These are phyloP conservation scores for Drosophila demipolita DNA, from an alignment of 2,888 invertebrate species.

Conservation along the genomic window DNA sequence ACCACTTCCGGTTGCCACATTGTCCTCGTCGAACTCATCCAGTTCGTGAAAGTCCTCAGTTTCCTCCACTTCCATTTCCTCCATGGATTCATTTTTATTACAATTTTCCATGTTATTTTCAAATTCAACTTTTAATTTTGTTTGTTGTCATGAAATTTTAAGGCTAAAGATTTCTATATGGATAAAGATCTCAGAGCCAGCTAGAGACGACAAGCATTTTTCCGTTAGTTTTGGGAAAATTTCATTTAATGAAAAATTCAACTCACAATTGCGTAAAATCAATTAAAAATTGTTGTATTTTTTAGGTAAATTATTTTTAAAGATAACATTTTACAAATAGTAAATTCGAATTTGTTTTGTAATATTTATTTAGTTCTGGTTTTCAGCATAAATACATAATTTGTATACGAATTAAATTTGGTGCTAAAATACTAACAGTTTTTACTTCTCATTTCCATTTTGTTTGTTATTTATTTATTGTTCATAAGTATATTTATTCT, in stretches of 20 bases:
- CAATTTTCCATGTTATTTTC: slow-evolving; percentile 28
- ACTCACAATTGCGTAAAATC: background rate
- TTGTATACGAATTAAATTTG: slow-evolving; percentile 73
- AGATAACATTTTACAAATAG: background rate
- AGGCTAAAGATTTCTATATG: background rate
- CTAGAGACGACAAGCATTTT: background rate
- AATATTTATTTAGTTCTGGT: slow-evolving; percentile 48
- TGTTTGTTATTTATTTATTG: slow-evolving; percentile 38
- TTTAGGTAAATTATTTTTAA: background rate
- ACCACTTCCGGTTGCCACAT: slow-evolving; percentile 87
- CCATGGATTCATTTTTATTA: slow-evolving; percentile 42
- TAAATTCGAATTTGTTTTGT: slow-evolving; percentile 12
- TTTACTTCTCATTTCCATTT: slow-evolving; percentile 57
- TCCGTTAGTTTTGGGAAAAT: background rate
- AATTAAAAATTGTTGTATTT: background rate
- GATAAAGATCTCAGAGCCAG: slow-evolving; percentile 2
- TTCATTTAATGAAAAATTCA: background rate
- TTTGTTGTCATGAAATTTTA: background rate
- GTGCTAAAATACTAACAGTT: slow-evolving; percentile 83
- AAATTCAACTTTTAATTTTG: slow-evolving; percentile 8
- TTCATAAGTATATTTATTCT: slow-evolving; percentile 40
- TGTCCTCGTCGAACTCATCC: slow-evolving; percentile 66
- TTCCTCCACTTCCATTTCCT: slow-evolving; percentile 94
- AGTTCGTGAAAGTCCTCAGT: slow-evolving; percentile 90
- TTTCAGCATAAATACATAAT: slow-evolving; percentile 67